phyloP scores from a whole-genome alignment of 1,140 invertebrate species.

The Yoshiicerus persimilis region DNA sequence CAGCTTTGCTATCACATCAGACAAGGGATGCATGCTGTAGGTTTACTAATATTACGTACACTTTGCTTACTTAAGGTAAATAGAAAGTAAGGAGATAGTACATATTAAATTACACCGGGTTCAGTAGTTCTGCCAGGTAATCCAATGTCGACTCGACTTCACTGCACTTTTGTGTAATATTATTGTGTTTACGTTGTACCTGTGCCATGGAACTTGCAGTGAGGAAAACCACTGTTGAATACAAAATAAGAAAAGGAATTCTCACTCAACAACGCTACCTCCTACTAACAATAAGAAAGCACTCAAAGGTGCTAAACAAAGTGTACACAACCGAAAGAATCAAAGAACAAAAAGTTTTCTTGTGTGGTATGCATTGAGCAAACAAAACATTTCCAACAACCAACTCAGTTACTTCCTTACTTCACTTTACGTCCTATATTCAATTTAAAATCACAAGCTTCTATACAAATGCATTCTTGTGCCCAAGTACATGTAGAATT shows the following conservation, averaged over 20 bases:
- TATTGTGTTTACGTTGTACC: background rate
- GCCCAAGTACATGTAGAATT: too few relatives aligned
- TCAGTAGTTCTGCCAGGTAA: background rate
- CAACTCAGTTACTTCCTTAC: too few relatives aligned
- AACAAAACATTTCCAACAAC: background rate
- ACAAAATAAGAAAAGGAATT: slow-evolving; percentile 7
- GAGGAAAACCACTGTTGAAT: background rate
- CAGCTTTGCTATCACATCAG: background rate
- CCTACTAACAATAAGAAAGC: background rate
- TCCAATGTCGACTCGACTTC: background rate
- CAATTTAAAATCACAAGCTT: background rate
- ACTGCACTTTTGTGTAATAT: background rate
- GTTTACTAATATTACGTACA: background rate
- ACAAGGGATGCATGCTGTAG: background rate
- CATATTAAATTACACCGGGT: background rate
- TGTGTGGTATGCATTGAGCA: background rate
- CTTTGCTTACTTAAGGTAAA: background rate
- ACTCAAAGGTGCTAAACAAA: slow-evolving; percentile 36
- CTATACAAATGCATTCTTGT: background rate
- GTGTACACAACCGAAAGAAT: slow-evolving; percentile 22
- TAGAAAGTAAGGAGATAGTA: background rate
- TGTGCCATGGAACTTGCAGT: background rate
- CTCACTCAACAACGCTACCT: background rate
- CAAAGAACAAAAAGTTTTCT: background rate
- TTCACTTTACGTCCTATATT: background rate